Evolutionary conservation across 2,888 invertebrate species (phyloP).

Genomic region (Drosophila phalerata): DNA sequence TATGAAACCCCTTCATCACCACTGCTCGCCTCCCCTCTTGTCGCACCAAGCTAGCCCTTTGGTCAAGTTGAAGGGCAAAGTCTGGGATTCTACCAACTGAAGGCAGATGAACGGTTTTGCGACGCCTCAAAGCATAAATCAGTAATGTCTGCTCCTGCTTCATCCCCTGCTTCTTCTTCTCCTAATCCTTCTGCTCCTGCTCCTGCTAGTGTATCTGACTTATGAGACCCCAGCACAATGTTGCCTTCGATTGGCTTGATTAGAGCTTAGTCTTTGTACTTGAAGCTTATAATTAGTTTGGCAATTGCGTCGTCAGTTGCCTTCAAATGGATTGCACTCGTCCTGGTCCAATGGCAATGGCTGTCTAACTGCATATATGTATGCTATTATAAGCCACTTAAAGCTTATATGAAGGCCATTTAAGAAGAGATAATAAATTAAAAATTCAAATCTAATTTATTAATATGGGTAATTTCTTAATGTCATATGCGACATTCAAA

Average conservation of each 20-base stretch:
- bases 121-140: slow-evolving; percentile 63
- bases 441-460: slow-evolving; percentile 5
- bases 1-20: slow-evolving; percentile 7
- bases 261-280: slow-evolving; percentile 19
- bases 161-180: not conserved
- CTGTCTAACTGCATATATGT: not conserved
- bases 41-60: not conserved
- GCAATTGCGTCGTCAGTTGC: slow-evolving; percentile 29
- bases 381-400: not conserved
- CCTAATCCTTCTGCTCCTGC: not conserved
- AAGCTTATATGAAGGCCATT: not conserved
- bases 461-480: no score
- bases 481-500: no score
- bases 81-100: slow-evolving; percentile 26
- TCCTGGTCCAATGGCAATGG: not conserved
- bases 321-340: slow-evolving; percentile 19
- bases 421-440: not conserved
- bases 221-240: slow-evolving; percentile 2
- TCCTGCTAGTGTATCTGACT: slow-evolving; percentile 1
- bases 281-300: slow-evolving; percentile 54
- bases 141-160: slow-evolving; percentile 20
- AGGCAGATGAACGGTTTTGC: slow-evolving; percentile 44
- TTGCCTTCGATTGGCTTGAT: slow-evolving; percentile 31
- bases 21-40: not conserved
- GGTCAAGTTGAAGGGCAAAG: slow-evolving; percentile 72